Evolutionary conservation across 2,888 invertebrate genomes (phyloP).

Genomic region (Tetragnatha montana): DNA sequence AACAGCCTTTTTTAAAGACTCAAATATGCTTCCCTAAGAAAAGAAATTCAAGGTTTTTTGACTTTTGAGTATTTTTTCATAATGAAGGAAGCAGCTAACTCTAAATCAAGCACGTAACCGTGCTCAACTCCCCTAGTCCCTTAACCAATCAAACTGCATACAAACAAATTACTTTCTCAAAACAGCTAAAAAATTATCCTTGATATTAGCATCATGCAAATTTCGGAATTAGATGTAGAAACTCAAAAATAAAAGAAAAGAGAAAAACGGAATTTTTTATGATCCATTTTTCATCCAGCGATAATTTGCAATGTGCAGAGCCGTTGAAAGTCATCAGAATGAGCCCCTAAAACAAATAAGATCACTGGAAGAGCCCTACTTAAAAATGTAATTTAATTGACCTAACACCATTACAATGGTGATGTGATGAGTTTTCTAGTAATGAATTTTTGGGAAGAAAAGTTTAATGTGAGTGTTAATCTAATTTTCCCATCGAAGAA

Average conservation of each 20-base stretch:
- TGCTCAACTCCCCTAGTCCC: too few species aligned
- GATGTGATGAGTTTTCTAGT: slow-evolving; percentile 46
- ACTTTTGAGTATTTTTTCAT: too few species aligned
- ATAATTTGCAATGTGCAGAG: not conserved
- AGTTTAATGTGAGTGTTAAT: slow-evolving; percentile 27
- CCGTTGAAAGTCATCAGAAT: slow-evolving; percentile 3
- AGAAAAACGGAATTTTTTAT: not conserved
- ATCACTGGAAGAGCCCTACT: slow-evolving; percentile 5
- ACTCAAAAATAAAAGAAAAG: not conserved
- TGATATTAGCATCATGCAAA: not conserved
- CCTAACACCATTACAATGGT: slow-evolving; percentile 33
- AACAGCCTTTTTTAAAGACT: too few species aligned
- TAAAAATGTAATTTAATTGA: slow-evolving; percentile 49
- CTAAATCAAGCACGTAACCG: too few species aligned
- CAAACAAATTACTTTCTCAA: too few species aligned
- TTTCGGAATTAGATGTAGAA: not conserved
- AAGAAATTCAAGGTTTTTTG: too few species aligned
- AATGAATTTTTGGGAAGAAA: slow-evolving; percentile 39
- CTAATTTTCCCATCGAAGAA: slow-evolving; percentile 37
- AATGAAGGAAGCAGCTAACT: too few species aligned
- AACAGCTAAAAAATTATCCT: too few species aligned
- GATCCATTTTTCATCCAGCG: not conserved
- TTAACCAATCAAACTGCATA: too few species aligned
- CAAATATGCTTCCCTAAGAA: too few species aligned
- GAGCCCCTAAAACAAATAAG: slow-evolving; percentile 20